Evolutionary conservation across 1,140 invertebrate species (phyloP), one percentile per base, ranked within the genome.

Genomic region (Halyomorpha halys): DNA sequence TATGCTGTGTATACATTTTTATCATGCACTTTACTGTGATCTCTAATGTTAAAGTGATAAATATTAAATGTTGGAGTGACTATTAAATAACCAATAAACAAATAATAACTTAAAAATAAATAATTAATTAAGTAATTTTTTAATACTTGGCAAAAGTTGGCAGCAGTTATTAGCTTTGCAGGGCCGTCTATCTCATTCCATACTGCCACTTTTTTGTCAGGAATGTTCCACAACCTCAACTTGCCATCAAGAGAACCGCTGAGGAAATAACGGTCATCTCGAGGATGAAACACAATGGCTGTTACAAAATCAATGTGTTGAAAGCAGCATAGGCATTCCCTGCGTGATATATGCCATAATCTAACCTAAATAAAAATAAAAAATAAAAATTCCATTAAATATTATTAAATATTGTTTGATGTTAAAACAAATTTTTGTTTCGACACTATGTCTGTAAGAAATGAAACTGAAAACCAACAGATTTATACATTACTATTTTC

Each of bases 301-400:
- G 96, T 98, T 19, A 98, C 95, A 78, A 98, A 98, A 76, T 98
- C 96, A 69, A 98, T 96, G 73, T 98, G 96, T 74, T 98, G 95
- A 76, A 99, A 99, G 74, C 94, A 97, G 75, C 96, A 98, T 0
- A 99, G 81, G 73, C 97, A 99, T 75, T 98, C 96, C 71, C 91
- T 88, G 21, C 94, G 77, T 0, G 93, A 96, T 67, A 98, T 94
- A 73, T 99, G 97, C 96, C 96, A 99, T 49, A 98, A 77, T 39
- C 94, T 79, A 18, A 56, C 53, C 53, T 56, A 23, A 3, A 56
- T 27, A 56, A n/a, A 23, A 15, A 56, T 56, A 11, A 56, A 5
- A 53, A 53, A 19, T 19, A 47, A n/a, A n/a, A 47, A n/a, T n/a
- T n/a, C n/a, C n/a, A n/a, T n/a, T n/a, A n/a, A n/a, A n/a, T n/a